These are phyloP conservation scores for Sebastes diaconus DNA, from an alignment of 2,797 vertebrate species.

Conservation along the genomic window DNA sequence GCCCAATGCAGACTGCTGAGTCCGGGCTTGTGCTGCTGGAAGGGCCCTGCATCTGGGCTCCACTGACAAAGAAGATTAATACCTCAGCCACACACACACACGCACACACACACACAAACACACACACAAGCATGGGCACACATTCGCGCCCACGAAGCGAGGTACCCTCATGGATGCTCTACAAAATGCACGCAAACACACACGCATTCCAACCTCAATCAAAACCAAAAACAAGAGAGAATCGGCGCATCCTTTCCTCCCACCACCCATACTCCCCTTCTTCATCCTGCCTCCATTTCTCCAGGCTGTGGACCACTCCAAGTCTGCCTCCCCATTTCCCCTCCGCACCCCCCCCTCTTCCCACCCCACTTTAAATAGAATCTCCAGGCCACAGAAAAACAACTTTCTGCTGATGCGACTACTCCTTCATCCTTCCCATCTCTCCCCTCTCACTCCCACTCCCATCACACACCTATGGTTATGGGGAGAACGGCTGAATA, in stretches of 20 bases:
- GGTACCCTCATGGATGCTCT: constrained; percentile 54
- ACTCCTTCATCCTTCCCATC: constrained; percentile 73
- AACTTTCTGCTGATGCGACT: constrained; percentile 91
- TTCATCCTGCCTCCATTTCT: constrained; percentile 63
- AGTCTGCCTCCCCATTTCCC: constrained; percentile 54
- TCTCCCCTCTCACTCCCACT: constrained; percentile 56
- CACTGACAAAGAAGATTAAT: constrained; percentile 99
- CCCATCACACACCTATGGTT: constrained; percentile 73
- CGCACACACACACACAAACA: constrained; percentile 32
- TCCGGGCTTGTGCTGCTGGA: constrained; percentile 95
- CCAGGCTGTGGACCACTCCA: constrained; percentile 64
- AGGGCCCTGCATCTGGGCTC: constrained; percentile 96
- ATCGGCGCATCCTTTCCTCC: constrained; percentile 48
- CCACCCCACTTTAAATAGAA: constrained; percentile 84
- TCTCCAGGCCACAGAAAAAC: constrained; percentile 88
- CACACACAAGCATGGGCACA: constrained; percentile 23
- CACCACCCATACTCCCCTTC: constrained; percentile 30
- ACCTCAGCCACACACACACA: constrained; percentile 76
- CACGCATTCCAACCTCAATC: constrained; percentile 49
- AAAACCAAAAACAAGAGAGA: constrained; percentile 68
- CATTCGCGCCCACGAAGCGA: constrained; percentile 45
- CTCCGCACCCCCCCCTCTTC: constrained; percentile 28
- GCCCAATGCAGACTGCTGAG: constrained; percentile 90
- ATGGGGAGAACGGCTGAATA: constrained; percentile 53
- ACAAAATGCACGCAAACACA: constrained; percentile 46